These are phyloP conservation scores for Pangasius sanitwongsei DNA, from an alignment of 2,797 vertebrate genomes.

Conservation along the genomic window DNA sequence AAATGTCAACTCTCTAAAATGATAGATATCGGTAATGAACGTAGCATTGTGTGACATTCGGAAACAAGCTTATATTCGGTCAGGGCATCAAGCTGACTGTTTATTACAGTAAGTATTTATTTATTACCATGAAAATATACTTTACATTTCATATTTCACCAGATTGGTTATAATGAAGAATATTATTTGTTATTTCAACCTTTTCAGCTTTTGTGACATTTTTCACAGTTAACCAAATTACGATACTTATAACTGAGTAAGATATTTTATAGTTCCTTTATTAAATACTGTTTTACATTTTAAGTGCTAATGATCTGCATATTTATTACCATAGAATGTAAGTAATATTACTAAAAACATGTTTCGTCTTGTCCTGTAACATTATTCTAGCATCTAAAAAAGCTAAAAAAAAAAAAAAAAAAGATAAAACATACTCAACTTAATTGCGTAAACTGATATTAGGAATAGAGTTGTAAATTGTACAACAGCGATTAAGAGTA, in stretches of 20 bases:
- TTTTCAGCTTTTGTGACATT: neutral
- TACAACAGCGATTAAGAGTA: too few relatives aligned
- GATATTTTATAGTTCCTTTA: neutral
- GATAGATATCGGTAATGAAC: constrained; percentile 4
- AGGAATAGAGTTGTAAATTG: neutral
- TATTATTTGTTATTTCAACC: neutral
- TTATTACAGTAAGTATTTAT: constrained; percentile 31
- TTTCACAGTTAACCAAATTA: neutral
- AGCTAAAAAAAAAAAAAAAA: neutral
- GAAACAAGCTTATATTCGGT: constrained; percentile 42
- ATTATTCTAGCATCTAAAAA: neutral
- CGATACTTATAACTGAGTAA: neutral
- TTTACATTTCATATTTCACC: neutral
- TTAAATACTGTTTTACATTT: neutral
- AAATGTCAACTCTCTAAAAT: neutral
- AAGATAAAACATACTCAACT: neutral
- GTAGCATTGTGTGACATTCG: constrained; percentile 35
- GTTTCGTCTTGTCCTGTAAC: neutral
- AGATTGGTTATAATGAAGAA: neutral
- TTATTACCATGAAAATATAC: constrained; percentile 10
- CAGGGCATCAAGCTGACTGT: constrained; percentile 39
- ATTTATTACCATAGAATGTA: neutral
- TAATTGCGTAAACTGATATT: neutral
- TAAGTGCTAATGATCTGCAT: neutral
- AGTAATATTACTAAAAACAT: neutral